phyloP scores from a whole-genome alignment of 2,888 invertebrate genomes.

The Pammene fasciana region DNA sequence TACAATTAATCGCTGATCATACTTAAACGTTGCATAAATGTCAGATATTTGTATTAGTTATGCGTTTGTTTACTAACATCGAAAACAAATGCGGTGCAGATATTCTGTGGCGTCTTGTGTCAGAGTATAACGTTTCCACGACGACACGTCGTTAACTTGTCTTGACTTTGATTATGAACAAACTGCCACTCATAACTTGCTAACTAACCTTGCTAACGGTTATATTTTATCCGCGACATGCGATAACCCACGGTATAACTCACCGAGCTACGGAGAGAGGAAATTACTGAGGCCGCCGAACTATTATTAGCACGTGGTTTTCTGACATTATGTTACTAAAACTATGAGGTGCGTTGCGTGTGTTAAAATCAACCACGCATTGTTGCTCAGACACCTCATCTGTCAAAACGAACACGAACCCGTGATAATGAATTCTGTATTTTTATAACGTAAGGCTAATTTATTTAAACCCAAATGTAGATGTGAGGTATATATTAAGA shows the following conservation, averaged over 20 bases:
- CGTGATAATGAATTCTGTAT: too few relatives aligned
- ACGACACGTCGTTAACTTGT: slow-evolving; percentile 13
- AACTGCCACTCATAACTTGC: slow-evolving; percentile 17
- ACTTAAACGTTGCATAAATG: neutral
- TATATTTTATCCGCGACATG: slow-evolving; percentile 12
- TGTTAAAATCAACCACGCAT: neutral
- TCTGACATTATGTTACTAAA: slow-evolving; percentile 13
- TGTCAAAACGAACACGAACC: too few relatives aligned
- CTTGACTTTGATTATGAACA: slow-evolving; percentile 26
- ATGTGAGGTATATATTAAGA: neutral
- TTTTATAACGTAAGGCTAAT: too few relatives aligned
- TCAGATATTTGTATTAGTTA: slow-evolving; percentile 1
- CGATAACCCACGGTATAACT: slow-evolving; percentile 16
- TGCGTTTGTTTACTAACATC: slow-evolving; percentile 21
- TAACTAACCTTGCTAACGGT: slow-evolving; percentile 22
- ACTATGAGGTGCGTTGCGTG: neutral
- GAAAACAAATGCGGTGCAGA: slow-evolving; percentile 10
- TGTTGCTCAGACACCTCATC: neutral
- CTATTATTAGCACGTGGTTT: slow-evolving; percentile 26
- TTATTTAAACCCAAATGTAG: too few relatives aligned
- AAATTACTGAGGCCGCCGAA: slow-evolving; percentile 18
- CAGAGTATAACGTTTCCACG: slow-evolving; percentile 19
- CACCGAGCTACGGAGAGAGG: slow-evolving; percentile 6
- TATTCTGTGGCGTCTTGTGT: slow-evolving; percentile 8
- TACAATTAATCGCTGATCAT: slow-evolving; percentile 1